These are phyloP conservation scores for Leguminivora glycinivorella DNA, from an alignment of 1,140 invertebrate species.

Conservation along the genomic window DNA sequence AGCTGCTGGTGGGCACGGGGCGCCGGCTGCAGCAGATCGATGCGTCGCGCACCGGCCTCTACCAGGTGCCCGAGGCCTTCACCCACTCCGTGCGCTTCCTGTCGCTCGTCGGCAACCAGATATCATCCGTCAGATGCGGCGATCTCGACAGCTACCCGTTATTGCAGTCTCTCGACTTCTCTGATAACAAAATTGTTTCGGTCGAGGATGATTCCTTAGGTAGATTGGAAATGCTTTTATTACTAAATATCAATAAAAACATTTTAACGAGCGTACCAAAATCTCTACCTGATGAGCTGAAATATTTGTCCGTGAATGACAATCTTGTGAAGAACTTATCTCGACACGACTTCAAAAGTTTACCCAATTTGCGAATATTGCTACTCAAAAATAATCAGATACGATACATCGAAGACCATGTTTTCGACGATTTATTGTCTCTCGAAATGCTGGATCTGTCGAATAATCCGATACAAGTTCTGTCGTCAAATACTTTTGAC, in stretches of 20 bases:
- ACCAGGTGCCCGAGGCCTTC: constrained; percentile 88
- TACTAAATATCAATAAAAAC: constrained; percentile 90
- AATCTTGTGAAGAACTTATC: constrained; percentile 83
- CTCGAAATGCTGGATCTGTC: constrained; percentile 88
- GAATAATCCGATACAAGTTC: constrained; percentile 85
- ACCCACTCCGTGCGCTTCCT: constrained; percentile 91
- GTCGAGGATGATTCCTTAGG: constrained; percentile 94
- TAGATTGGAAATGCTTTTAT: constrained; percentile 87
- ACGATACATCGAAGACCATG: constrained; percentile 81
- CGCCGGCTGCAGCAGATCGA: constrained; percentile 88
- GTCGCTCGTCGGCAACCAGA: constrained; percentile 86
- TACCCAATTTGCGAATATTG: constrained; percentile 85
- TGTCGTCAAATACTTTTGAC: constrained; percentile 83
- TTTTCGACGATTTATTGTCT: constrained; percentile 82
- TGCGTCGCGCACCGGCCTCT: constrained; percentile 88
- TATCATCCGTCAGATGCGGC: constrained; percentile 87
- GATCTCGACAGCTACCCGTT: constrained; percentile 94
- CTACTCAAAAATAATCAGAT: constrained; percentile 85
- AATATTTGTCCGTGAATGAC: constrained; percentile 74
- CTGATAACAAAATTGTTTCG: constrained; percentile 86
- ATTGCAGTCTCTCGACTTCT: constrained; percentile 89
- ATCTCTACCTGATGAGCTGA: constrained; percentile 73
- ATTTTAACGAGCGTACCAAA: constrained; percentile 82
- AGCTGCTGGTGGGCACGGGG: constrained; percentile 84
- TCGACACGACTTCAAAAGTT: constrained; percentile 83